These are phyloP conservation scores for Embidobia sp. DNA, from an alignment of 2,888 invertebrate species.

Conservation along the genomic window DNA sequence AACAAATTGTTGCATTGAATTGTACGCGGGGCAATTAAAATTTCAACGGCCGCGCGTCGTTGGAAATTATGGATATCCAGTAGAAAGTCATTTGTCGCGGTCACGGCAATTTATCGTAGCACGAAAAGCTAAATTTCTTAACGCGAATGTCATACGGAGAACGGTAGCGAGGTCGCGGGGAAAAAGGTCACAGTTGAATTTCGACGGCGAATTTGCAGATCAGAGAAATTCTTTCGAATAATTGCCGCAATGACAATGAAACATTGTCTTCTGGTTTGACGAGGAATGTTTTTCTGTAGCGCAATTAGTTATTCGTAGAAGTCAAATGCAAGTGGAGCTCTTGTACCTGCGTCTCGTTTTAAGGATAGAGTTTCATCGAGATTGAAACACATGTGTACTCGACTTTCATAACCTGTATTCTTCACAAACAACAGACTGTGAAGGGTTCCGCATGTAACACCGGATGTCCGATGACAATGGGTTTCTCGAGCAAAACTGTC, in stretches of 20 bases:
- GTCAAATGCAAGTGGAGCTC: constrained; percentile 14
- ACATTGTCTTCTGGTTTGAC: neutral
- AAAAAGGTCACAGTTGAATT: too few relatives aligned
- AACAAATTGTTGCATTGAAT: constrained; percentile 36
- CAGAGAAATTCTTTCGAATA: neutral
- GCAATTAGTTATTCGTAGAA: constrained; percentile 11
- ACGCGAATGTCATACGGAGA: too few relatives aligned
- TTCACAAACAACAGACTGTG: constrained; percentile 57
- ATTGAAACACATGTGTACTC: constrained; percentile 57
- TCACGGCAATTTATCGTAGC: neutral
- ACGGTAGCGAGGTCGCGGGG: too few relatives aligned
- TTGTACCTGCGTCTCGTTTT: constrained; percentile 3
- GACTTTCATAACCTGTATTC: constrained; percentile 63
- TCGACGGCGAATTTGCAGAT: neutral
- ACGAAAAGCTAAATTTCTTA: too few relatives aligned
- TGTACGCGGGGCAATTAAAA: constrained; percentile 8
- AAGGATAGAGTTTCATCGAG: constrained; percentile 48
- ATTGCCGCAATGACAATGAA: neutral
- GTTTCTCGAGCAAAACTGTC: constrained; percentile 52
- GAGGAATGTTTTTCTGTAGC: neutral
- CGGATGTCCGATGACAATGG: constrained; percentile 65
- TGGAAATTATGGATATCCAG: neutral
- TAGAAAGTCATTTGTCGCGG: constrained; percentile 16
- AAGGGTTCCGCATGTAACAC: constrained; percentile 54
- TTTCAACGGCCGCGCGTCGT: neutral